Conservation (phyloP, 2,113 vertebrate species). For the Melospiza georgiana region DNA sequence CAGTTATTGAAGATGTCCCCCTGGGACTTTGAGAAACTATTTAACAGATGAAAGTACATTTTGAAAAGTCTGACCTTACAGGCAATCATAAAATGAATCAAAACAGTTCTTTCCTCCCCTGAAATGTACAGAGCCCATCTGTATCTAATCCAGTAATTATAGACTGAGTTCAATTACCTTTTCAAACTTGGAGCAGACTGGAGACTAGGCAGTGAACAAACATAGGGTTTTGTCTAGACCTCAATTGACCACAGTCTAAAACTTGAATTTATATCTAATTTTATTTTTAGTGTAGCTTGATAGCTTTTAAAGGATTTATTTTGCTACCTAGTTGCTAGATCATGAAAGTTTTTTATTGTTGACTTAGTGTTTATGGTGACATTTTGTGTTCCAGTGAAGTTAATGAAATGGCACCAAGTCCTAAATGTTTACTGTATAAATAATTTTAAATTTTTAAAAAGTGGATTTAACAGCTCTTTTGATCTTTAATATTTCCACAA, state of each 20-base stretch:
- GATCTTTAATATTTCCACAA: neutral
- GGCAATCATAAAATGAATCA: conserved; percentile 89
- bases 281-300: conserved; percentile 74
- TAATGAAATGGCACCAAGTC: neutral
- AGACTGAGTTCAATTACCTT: conserved; percentile 88
- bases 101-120: conserved; percentile 81
- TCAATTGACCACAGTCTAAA: conserved; percentile 88
- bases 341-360: neutral
- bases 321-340: conserved; percentile 57
- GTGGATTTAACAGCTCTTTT: neutral
- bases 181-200: conserved; percentile 85
- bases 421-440: neutral
- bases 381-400: neutral
- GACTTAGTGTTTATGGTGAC: neutral
- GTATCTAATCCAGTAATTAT: conserved; percentile 91
- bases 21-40: conserved; percentile 83
- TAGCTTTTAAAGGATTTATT: conserved; percentile 72
- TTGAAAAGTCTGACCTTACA: conserved; percentile 89
- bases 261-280: conserved; percentile 84
- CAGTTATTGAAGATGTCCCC: conserved; percentile 85
- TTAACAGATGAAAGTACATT: conserved; percentile 90
- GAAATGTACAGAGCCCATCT: conserved; percentile 86
- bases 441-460: neutral
- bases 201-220: conserved; percentile 84
- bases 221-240: conserved; percentile 87